Base-by-base conservation (phyloP, 1,140 invertebrate species). In the Ips nitidus region DNA sequence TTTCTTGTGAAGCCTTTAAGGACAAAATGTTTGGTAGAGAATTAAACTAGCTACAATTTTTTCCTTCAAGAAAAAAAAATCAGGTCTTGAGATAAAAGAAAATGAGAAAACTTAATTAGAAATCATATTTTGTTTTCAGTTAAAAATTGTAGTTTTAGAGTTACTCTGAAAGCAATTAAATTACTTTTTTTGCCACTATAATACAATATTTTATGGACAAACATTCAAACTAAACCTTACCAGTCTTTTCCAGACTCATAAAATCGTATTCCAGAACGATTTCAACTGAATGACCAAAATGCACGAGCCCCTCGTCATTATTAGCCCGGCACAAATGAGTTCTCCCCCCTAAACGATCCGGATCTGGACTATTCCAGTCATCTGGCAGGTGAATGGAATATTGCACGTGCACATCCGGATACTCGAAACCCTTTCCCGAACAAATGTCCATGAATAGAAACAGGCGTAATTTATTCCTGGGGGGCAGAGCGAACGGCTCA, bases 361-460 rank as follows among this genome's bases (percentile, higher is more conserved):
- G 8, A 53, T 74, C 65, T 5, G 39, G 40, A 55, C 73, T 75
- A 8, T 53, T 53, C 76, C 78, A 78, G 40, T 71, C 55, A 22
- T 75, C 61, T 5, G 77, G 76, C 43, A 79, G 66, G 71, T 77
- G 73, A 5, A 79, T 68, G 8, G 65, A 73, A 61, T 79, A 79
- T 56, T 75, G 71, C 2, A 79, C 72, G 58, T 73, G 76, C 4
- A 78, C 53, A 22, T 76, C 50, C 41, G 72, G 45, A 67, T 79
- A 74, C 64, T 79, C 78, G 58, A 78, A 78, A 45, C 67, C 8
- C 61, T 66, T 71, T 7, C 69, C 78, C 37, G 72, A 70, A 38
- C 67, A 56, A 8, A 79, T 75, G 63, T 79, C 78, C 45, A 78
- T 66, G 60, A 77, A 79, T n/a, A 79, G 41, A 63, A 71, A 72